phyloP scores from a whole-genome alignment of 1,140 invertebrate species.

The Drosophila oshimai region DNA sequence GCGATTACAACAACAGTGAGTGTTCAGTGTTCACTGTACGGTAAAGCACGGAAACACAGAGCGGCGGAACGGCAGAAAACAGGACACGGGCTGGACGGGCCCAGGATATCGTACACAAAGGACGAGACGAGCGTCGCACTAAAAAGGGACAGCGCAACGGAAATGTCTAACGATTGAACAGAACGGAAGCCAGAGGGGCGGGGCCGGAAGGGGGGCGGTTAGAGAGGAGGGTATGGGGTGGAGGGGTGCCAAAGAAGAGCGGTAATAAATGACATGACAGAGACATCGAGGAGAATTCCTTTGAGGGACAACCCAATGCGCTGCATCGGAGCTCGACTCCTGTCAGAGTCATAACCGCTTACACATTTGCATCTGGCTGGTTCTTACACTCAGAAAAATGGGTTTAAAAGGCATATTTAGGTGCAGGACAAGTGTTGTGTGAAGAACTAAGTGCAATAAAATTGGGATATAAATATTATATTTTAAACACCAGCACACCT shows the following conservation, averaged over 20 bases:
- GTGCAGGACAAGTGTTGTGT: too few species aligned
- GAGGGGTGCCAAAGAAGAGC: constrained; percentile 1
- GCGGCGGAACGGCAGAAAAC: neutral
- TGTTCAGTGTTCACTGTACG: neutral
- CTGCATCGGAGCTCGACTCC: constrained; percentile 45
- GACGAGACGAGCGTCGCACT: constrained; percentile 55
- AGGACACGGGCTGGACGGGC: constrained; percentile 19
- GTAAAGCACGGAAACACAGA: constrained; percentile 6
- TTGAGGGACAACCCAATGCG: constrained; percentile 43
- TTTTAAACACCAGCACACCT: too few species aligned
- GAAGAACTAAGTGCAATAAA: too few species aligned
- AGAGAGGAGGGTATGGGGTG: neutral
- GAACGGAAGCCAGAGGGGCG: constrained; percentile 49
- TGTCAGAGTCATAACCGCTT: constrained; percentile 61
- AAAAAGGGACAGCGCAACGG: constrained; percentile 74
- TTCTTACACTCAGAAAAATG: neutral
- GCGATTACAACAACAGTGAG: constrained; percentile 67
- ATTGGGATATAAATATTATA: too few species aligned
- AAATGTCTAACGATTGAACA: constrained; percentile 78
- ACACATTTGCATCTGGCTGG: constrained; percentile 63
- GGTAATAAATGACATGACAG: constrained; percentile 77
- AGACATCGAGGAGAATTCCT: constrained; percentile 66
- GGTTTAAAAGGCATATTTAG: too few species aligned
- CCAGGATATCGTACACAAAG: constrained; percentile 60
- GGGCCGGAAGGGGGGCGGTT: constrained; percentile 16